These are phyloP conservation scores for Abscondita cerata DNA, from an alignment of 2,888 invertebrate species.

Conservation along the genomic window DNA sequence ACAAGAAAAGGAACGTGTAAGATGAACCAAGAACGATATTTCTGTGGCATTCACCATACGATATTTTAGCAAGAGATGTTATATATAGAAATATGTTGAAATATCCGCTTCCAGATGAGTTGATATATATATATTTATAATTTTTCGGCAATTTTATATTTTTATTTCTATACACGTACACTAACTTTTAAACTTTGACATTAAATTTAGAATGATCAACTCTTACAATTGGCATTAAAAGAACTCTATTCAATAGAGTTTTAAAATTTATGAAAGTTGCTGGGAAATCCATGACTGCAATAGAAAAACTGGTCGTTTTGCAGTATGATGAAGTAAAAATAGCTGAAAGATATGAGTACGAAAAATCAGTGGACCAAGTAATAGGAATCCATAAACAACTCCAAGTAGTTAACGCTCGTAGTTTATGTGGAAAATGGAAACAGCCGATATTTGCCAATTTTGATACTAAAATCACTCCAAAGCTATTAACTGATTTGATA, in stretches of 20 bases:
- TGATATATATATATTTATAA: no score
- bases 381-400: slow-evolving; percentile 18
- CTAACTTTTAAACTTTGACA: no score
- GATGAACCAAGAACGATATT: no score
- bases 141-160: no score
- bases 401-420: slow-evolving; percentile 36
- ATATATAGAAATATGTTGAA: neutral
- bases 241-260: no score
- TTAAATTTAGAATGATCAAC: no score
- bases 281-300: no score
- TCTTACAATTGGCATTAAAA: no score
- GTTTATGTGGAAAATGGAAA: slow-evolving; percentile 41
- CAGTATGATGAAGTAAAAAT: slow-evolving; percentile 34
- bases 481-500: slow-evolving; percentile 28
- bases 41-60: slow-evolving; percentile 28
- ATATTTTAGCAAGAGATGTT: slow-evolving; percentile 27
- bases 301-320: slow-evolving; percentile 25
- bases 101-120: neutral
- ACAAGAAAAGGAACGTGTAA: no score
- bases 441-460: slow-evolving; percentile 39
- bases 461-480: slow-evolving; percentile 35
- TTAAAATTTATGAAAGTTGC: no score
- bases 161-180: no score
- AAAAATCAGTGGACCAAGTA: slow-evolving; percentile 17
- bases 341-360: slow-evolving; percentile 13